phyloP scores from a whole-genome alignment of 2,888 invertebrate species.

The Cartodere bifasciata region DNA sequence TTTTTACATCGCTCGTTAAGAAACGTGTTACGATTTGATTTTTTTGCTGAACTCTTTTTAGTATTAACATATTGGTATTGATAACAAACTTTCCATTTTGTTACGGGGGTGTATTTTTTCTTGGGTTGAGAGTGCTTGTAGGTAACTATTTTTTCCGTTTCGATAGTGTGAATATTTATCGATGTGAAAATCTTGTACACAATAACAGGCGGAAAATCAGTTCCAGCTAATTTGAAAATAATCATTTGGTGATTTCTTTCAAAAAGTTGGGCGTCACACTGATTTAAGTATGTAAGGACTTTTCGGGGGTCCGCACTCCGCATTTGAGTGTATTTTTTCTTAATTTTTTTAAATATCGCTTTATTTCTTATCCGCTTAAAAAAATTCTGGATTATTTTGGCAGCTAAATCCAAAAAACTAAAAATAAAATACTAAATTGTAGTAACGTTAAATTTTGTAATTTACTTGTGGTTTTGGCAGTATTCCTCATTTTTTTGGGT shows the following conservation, averaged over 20 bases:
- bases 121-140: no score
- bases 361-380: slow-evolving; percentile 13
- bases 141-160: no score
- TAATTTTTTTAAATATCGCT: slow-evolving; percentile 15
- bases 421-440: background rate
- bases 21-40: no score
- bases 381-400: slow-evolving; percentile 17
- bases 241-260: slow-evolving; percentile 18
- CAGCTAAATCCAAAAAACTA: slow-evolving; percentile 8
- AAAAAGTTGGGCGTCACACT: slow-evolving; percentile 18
- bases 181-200: slow-evolving; percentile 22
- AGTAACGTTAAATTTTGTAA: background rate
- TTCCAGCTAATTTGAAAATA: slow-evolving; percentile 22
- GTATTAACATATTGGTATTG: no score
- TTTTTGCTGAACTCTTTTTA: no score
- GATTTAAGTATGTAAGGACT: slow-evolving; percentile 14
- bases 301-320: slow-evolving; percentile 15
- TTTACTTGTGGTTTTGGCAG: background rate
- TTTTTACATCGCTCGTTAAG: no score
- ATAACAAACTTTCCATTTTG: no score
- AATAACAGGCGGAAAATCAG: slow-evolving; percentile 22
- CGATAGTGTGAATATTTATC: no score
- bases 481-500: no score
- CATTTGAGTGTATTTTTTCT: slow-evolving; percentile 12
- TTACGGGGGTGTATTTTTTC: no score